These are phyloP conservation scores for Dryobota labecula DNA, from an alignment of 2,888 invertebrate species.

Conservation along the genomic window DNA sequence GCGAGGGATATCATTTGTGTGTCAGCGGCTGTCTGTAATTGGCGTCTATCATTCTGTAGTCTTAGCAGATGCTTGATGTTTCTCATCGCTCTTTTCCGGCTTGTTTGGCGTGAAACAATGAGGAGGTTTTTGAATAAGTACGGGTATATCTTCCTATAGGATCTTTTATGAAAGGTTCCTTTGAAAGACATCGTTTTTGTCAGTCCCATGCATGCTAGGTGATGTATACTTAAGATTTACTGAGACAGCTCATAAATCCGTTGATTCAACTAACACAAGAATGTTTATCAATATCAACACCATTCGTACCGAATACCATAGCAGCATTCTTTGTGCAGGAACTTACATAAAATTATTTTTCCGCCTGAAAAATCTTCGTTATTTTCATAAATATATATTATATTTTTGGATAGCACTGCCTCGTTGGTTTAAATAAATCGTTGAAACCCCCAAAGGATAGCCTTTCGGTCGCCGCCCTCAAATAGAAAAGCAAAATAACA, in stretches of 20 bases:
- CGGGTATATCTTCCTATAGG: constrained; percentile 30
- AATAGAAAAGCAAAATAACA: too few species aligned
- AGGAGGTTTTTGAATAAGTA: constrained; percentile 15
- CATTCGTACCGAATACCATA: neutral
- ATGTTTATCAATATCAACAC: neutral
- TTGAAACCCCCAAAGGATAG: neutral
- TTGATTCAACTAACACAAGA: neutral
- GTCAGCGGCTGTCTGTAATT: constrained; percentile 56
- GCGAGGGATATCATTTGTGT: constrained; percentile 56
- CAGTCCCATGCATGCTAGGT: neutral
- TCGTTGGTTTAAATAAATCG: neutral
- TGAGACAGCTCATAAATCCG: neutral
- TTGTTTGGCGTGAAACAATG: constrained; percentile 30
- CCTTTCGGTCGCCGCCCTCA: neutral
- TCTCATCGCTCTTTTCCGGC: constrained; percentile 40
- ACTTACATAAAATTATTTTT: neutral
- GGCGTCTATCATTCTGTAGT: constrained; percentile 36
- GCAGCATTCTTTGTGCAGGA: neutral
- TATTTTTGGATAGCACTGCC: neutral
- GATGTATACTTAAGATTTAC: constrained; percentile 8
- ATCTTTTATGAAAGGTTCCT: constrained; percentile 15
- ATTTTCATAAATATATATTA: too few species aligned
- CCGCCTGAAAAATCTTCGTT: neutral
- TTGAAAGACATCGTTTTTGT: constrained; percentile 26
- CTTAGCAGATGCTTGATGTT: constrained; percentile 19